These are phyloP conservation scores for Metopolophium dirhodum DNA, from an alignment of 1,140 invertebrate species.

Conservation along the genomic window DNA sequence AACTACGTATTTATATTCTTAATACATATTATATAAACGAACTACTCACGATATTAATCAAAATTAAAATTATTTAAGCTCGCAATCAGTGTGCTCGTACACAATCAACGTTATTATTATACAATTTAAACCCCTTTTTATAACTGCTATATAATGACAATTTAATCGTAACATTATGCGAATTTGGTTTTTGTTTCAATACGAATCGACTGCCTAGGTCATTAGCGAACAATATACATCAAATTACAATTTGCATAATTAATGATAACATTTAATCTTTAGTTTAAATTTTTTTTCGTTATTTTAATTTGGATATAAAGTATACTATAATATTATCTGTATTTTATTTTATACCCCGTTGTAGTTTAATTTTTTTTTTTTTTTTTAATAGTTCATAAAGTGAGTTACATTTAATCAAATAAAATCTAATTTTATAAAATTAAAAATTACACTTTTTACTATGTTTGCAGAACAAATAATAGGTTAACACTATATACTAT, in stretches of 20 bases:
- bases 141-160: constrained; percentile 20
- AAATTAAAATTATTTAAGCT: constrained; percentile 19
- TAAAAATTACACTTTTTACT: neutral
- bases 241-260: constrained; percentile 31
- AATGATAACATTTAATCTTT: neutral
- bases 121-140: constrained; percentile 1
- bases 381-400: neutral
- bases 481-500: neutral
- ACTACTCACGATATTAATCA: neutral
- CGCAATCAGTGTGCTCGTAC: neutral
- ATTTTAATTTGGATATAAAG: neutral
- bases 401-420: neutral
- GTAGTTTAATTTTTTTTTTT: neutral
- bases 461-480: neutral
- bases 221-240: constrained; percentile 19
- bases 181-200: constrained; percentile 30
- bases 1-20: neutral
- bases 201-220: neutral
- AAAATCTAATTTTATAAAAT: neutral
- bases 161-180: constrained; percentile 27
- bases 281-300: neutral
- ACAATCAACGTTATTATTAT: neutral
- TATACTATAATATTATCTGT: neutral
- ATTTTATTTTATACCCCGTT: neutral
- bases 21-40: neutral